Conservation (phyloP, 1,140 invertebrate species). For the Ceratina australensis region DNA sequence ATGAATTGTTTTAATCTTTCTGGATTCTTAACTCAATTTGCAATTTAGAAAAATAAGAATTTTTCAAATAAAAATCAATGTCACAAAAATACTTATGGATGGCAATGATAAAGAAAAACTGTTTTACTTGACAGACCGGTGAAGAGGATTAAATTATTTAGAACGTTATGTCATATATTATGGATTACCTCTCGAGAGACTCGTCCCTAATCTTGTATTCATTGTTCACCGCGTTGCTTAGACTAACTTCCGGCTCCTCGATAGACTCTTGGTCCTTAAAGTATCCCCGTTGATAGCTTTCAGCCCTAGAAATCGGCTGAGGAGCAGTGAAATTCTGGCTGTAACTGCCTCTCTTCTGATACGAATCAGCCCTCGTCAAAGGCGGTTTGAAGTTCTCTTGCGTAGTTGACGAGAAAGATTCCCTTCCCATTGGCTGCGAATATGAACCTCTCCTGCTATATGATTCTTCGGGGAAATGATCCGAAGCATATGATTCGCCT, state of each 20-base stretch:
- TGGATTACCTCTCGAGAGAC: slow-evolving; percentile 73
- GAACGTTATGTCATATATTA: not conserved
- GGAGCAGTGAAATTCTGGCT: slow-evolving; percentile 75
- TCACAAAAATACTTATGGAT: no score
- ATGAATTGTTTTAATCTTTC: no score
- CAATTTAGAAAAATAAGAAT: no score
- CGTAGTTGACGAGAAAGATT: slow-evolving; percentile 71
- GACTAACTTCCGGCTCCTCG: slow-evolving; percentile 70
- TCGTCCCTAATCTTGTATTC: slow-evolving; percentile 76
- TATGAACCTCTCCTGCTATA: slow-evolving; percentile 66
- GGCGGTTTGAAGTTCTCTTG: slow-evolving; percentile 68
- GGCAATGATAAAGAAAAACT: no score
- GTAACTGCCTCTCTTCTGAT: slow-evolving; percentile 72
- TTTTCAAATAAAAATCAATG: no score
- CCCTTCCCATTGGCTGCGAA: slow-evolving; percentile 62
- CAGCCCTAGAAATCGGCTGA: slow-evolving; percentile 73
- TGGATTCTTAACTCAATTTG: no score
- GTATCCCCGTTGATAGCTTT: slow-evolving; percentile 75
- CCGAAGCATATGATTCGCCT: slow-evolving; percentile 73
- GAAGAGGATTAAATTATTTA: no score
- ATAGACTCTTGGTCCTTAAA: slow-evolving; percentile 76
- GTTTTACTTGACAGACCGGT: no score
- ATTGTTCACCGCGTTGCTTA: slow-evolving; percentile 71
- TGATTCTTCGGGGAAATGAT: slow-evolving; percentile 69
- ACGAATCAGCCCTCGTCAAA: slow-evolving; percentile 68